These are phyloP conservation scores for Meta bourneti DNA, from an alignment of 2,888 invertebrate species.

Conservation along the genomic window DNA sequence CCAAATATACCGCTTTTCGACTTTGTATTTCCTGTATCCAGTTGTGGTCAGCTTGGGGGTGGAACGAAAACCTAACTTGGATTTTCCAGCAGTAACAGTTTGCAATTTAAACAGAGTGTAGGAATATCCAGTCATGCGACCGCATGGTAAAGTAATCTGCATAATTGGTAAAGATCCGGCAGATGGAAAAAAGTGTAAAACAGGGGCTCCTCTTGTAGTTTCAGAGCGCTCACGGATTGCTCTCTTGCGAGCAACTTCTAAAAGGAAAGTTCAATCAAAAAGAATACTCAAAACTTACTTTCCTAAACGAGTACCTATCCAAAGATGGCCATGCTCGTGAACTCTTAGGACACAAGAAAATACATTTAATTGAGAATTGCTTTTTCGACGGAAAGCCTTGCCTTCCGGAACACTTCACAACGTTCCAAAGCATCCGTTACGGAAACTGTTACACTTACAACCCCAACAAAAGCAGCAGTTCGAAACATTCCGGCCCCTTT, in stretches of 20 bases:
- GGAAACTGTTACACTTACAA: constrained; percentile 61
- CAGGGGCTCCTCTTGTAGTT: not conserved
- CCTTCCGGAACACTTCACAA: not conserved
- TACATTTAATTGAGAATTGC: constrained; percentile 4
- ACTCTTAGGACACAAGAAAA: constrained; percentile 11
- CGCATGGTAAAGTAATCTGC: not conserved
- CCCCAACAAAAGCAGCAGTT: not conserved
- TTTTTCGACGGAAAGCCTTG: constrained; percentile 34
- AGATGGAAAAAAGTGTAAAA: not conserved
- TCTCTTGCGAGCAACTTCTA: not conserved
- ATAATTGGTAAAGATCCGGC: not conserved
- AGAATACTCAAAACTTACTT: not conserved
- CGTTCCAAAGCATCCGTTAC: not conserved
- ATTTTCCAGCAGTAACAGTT: constrained; percentile 48
- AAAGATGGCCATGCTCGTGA: not conserved
- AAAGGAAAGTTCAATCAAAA: not conserved
- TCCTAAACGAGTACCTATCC: not conserved
- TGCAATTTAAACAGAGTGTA: constrained; percentile 41
- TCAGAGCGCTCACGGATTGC: not conserved
- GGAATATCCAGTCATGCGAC: not conserved
- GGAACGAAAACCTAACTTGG: not conserved
- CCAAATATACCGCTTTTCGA: constrained; percentile 23
- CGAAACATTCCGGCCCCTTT: constrained; percentile 7
- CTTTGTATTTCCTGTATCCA: constrained; percentile 25
- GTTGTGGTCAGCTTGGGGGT: constrained; percentile 28